These are phyloP conservation scores for Drosophila flavopinicola DNA, from an alignment of 2,888 invertebrate species.

Conservation along the genomic window DNA sequence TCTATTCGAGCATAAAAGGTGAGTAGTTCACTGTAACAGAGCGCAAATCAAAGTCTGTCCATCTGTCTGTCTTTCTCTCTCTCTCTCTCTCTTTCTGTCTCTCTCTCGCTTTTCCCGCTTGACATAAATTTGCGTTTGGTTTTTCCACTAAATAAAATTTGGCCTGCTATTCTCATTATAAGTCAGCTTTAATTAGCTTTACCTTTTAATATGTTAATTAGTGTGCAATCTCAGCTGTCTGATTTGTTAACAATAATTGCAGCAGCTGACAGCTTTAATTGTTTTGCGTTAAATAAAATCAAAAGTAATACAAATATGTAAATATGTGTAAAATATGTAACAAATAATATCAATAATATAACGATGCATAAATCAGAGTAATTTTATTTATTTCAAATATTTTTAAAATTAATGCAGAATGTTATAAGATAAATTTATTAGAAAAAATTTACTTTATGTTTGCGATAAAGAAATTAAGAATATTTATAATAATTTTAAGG, in stretches of 20 bases:
- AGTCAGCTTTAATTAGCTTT: slow-evolving; percentile 30
- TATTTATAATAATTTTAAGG: too few relatives aligned
- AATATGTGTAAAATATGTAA: background rate
- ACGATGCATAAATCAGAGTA: too few relatives aligned
- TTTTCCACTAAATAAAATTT: background rate
- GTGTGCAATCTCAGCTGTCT: background rate
- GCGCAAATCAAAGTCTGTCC: slow-evolving; percentile 59
- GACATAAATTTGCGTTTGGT: slow-evolving; percentile 27
- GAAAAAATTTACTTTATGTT: too few relatives aligned
- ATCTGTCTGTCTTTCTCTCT: background rate
- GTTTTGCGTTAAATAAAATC: background rate
- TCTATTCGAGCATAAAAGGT: slow-evolving; percentile 60
- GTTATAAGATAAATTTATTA: too few relatives aligned
- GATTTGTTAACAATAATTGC: background rate
- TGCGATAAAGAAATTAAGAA: too few relatives aligned
- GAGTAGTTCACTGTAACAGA: slow-evolving; percentile 67
- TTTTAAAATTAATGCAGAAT: too few relatives aligned
- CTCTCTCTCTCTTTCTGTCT: slow-evolving; percentile 8
- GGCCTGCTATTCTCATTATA: slow-evolving; percentile 10
- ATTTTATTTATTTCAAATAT: background rate
- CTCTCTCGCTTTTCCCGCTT: background rate
- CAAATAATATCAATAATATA: background rate
- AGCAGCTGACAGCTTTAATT: background rate
- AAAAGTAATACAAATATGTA: background rate
- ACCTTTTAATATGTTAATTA: slow-evolving; percentile 19